These are phyloP conservation scores for Stratiolaelaps scimitus DNA, from an alignment of 1,140 invertebrate species.

Conservation along the genomic window DNA sequence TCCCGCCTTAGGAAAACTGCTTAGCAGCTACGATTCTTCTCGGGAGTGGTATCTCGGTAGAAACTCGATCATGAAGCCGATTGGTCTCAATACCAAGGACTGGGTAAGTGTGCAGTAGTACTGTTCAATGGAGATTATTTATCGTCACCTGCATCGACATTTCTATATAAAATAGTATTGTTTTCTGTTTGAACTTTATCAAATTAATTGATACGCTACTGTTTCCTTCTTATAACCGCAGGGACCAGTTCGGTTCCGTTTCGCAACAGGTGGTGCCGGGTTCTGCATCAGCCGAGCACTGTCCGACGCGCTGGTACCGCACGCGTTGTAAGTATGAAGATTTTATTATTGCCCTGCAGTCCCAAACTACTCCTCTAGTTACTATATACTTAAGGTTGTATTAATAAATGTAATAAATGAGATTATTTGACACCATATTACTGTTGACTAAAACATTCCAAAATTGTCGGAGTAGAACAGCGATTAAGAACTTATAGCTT, in stretches of 20 bases:
- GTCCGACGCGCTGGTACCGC: slow-evolving; percentile 83
- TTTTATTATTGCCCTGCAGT: too few relatives aligned
- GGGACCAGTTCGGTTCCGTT: slow-evolving; percentile 80
- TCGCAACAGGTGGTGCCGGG: slow-evolving; percentile 93
- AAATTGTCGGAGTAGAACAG: too few relatives aligned
- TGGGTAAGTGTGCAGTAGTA: background rate
- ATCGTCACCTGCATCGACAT: too few relatives aligned
- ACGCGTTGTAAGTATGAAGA: slow-evolving; percentile 59
- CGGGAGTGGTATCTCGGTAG: slow-evolving; percentile 93
- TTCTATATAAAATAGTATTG: too few relatives aligned
- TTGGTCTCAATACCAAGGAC: slow-evolving; percentile 7
- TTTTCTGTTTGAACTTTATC: too few relatives aligned
- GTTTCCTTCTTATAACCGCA: slow-evolving; percentile 38
- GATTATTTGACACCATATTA: too few relatives aligned
- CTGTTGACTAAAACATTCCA: too few relatives aligned
- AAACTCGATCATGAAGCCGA: slow-evolving; percentile 50
- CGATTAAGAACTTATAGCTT: too few relatives aligned
- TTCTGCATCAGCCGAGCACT: slow-evolving; percentile 87
- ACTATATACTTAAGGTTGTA: too few relatives aligned
- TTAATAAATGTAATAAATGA: too few relatives aligned
- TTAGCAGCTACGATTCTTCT: slow-evolving; percentile 69
- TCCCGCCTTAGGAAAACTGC: slow-evolving; percentile 60
- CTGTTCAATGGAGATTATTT: background rate
- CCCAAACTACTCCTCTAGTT: too few relatives aligned
- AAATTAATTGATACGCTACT: too few relatives aligned